Evolutionary conservation across 2,888 invertebrate genomes (phyloP).

Genomic region (Anoplius nigerrimus): DNA sequence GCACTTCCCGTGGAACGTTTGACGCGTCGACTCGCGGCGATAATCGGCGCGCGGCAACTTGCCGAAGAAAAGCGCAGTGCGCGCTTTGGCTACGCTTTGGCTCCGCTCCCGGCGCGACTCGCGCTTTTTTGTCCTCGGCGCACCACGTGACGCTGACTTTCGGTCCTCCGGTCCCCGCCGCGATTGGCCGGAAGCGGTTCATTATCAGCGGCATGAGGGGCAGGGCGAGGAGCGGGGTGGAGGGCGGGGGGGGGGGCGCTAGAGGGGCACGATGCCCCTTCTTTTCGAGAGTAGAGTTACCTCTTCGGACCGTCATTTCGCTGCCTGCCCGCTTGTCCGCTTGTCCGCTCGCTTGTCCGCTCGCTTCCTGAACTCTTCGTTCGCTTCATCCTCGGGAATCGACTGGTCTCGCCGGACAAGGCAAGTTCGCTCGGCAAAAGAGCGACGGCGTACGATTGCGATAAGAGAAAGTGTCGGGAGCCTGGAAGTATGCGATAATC

Average conservation of each 20-base stretch:
- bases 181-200: conserved; percentile 16
- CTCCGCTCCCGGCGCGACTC: conserved; percentile 18
- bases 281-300: too few relatives aligned
- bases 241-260: too few relatives aligned
- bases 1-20: too few relatives aligned
- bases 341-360: too few relatives aligned
- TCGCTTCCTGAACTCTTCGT: too few relatives aligned
- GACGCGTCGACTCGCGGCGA: conserved; percentile 8
- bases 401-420: too few relatives aligned
- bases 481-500: too few relatives aligned
- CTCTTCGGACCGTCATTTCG: too few relatives aligned
- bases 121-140: not conserved
- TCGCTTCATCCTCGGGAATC: too few relatives aligned
- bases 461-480: conserved; percentile 15
- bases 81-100: conserved; percentile 13
- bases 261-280: too few relatives aligned
- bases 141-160: conserved; percentile 1
- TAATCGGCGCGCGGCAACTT: conserved; percentile 17
- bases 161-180: conserved; percentile 10
- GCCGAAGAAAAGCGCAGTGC: conserved; percentile 45
- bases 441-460: not conserved
- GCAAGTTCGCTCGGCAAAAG: too few relatives aligned
- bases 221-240: not conserved
- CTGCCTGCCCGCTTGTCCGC: too few relatives aligned
- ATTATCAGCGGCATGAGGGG: conserved; percentile 16